Conservation (phyloP, 2,113 vertebrate species). For the Pomatostomus ruficeps region DNA sequence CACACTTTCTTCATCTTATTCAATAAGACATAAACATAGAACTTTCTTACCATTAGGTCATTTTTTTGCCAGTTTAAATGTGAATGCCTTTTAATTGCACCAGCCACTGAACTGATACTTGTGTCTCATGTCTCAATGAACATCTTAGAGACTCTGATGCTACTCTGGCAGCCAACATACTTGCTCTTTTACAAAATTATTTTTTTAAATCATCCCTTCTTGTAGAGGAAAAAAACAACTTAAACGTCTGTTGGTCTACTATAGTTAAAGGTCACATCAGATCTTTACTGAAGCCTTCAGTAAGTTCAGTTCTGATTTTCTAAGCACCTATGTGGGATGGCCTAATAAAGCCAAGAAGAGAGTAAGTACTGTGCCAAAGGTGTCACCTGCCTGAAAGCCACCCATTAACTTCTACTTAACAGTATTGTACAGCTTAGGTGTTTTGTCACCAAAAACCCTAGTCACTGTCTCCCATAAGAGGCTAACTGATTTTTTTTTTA, state of each 20-base stretch:
- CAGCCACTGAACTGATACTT: background rate
- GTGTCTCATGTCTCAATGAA: background rate
- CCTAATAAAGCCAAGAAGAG: background rate
- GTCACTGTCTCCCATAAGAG: background rate
- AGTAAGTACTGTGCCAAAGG: accelerated
- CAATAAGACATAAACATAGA: background rate
- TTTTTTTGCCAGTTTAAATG: background rate
- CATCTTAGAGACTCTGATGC: background rate
- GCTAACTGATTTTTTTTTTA: background rate
- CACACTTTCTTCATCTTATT: background rate
- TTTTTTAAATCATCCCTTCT: background rate
- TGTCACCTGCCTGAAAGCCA: background rate
- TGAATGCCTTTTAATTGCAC: background rate
- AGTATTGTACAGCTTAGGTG: accelerated
- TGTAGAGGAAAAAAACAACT: background rate
- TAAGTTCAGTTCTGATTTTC: background rate
- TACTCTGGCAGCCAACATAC: background rate
- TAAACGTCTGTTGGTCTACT: background rate
- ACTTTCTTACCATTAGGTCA: background rate
- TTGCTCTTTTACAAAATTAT: background rate
- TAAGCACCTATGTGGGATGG: background rate
- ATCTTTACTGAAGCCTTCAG: background rate
- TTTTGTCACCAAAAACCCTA: background rate
- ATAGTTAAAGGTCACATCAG: background rate
- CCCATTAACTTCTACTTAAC: background rate